These are phyloP conservation scores for Chrysopilus asiliformis DNA, from an alignment of 2,888 invertebrate species.

Conservation along the genomic window DNA sequence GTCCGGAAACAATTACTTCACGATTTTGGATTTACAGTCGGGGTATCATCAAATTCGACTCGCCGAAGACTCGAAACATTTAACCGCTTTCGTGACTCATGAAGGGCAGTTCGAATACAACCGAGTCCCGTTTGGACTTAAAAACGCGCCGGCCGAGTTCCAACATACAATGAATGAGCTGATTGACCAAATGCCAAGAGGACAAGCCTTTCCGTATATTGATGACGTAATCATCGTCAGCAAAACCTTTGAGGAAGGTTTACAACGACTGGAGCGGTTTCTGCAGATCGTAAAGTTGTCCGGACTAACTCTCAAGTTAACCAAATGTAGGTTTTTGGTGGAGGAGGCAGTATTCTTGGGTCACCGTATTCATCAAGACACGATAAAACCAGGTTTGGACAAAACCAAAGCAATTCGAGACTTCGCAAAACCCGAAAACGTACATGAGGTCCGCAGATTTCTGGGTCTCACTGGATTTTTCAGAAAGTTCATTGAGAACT, in stretches of 20 bases:
- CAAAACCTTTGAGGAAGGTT: slow-evolving; percentile 6
- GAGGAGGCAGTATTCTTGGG: slow-evolving; percentile 12
- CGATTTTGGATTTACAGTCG: too few species aligned
- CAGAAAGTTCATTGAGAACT: slow-evolving; percentile 4
- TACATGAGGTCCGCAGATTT: neutral
- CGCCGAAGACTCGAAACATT: too few species aligned
- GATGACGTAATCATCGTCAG: slow-evolving; percentile 15
- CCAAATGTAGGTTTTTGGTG: slow-evolving; percentile 14
- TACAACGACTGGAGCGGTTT: slow-evolving; percentile 3
- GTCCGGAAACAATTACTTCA: too few species aligned
- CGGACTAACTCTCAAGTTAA: slow-evolving; percentile 12
- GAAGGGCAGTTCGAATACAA: too few species aligned
- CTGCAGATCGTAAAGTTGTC: slow-evolving; percentile 1
- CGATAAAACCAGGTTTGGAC: slow-evolving; percentile 12
- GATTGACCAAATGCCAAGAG: neutral
- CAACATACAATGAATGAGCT: slow-evolving; percentile 4
- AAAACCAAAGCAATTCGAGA: slow-evolving; percentile 1
- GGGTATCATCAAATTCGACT: slow-evolving; percentile 6
- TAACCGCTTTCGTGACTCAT: too few species aligned
- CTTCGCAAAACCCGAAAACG: neutral
- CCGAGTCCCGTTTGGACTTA: too few species aligned
- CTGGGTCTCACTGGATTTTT: slow-evolving; percentile 5
- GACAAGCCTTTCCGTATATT: slow-evolving; percentile 9
- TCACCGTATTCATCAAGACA: slow-evolving; percentile 11
- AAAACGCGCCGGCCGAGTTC: slow-evolving; percentile 6